Conservation (phyloP, 2,113 vertebrate genomes). For the Odontophorus gujanensis region DNA sequence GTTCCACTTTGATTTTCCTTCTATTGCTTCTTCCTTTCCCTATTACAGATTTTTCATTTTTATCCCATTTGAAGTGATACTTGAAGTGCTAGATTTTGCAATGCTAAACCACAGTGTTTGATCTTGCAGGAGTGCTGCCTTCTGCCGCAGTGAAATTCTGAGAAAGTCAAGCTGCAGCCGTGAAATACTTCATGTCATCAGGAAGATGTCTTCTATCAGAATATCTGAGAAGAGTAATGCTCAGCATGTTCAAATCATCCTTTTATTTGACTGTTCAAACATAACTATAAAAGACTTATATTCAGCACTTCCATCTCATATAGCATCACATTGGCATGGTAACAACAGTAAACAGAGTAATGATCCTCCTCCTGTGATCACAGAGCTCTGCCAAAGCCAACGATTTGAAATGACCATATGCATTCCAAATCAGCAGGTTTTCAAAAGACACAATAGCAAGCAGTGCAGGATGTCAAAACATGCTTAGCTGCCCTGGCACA, state of each 20-base stretch:
- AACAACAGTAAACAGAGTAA: background rate
- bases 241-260: background rate
- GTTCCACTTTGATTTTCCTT: background rate
- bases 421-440: conserved; percentile 1
- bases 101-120: background rate
- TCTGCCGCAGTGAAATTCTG: background rate
- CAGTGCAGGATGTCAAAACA: fast-evolving
- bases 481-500: background rate
- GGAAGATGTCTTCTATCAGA: background rate
- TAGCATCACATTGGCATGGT: fast-evolving
- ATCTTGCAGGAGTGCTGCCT: background rate
- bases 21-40: background rate
- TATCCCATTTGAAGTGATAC: background rate
- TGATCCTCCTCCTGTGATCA: background rate
- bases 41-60: background rate
- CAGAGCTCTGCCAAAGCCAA: background rate
- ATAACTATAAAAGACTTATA: background rate
- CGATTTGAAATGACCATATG: conserved; percentile 22
- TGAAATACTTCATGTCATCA: background rate
- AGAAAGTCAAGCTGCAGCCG: background rate
- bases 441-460: background rate
- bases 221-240: background rate
- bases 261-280: background rate
- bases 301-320: background rate
- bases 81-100: background rate